Evolutionary conservation across 2,888 invertebrate species (phyloP).

Genomic region (Mythimna loreyi): DNA sequence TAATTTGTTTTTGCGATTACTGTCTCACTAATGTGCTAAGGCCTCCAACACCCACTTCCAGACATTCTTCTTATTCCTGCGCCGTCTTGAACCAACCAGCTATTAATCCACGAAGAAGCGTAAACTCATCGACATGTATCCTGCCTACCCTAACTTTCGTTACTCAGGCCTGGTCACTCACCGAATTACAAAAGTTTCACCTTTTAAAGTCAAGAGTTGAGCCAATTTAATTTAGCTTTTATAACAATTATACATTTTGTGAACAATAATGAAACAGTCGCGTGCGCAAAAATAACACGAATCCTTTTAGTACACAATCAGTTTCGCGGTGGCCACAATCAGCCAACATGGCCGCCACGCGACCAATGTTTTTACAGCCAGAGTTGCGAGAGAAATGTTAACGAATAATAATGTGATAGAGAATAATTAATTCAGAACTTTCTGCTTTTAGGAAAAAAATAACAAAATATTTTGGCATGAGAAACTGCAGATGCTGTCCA

Average conservation of each 20-base stretch:
- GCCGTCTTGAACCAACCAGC: no score
- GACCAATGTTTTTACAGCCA: constrained; percentile 55
- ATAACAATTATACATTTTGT: neutral
- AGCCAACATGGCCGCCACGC: constrained; percentile 40
- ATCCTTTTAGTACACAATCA: constrained; percentile 40
- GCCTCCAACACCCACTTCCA: no score
- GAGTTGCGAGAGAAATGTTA: constrained; percentile 52
- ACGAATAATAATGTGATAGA: constrained; percentile 30
- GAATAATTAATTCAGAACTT: neutral
- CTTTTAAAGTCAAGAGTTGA: neutral
- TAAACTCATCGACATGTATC: no score
- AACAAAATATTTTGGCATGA: no score
- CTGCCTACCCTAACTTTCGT: no score
- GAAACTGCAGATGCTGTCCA: no score
- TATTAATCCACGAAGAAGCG: no score
- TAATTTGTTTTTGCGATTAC: no score
- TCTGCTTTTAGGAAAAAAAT: no score
- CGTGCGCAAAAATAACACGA: constrained; percentile 56
- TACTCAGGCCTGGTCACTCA: no score
- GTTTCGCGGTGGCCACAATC: constrained; percentile 1
- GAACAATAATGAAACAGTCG: constrained; percentile 16
- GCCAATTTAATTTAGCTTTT: neutral
- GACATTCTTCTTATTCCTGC: no score
- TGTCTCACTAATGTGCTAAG: no score
- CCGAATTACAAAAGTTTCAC: neutral